phyloP scores from a whole-genome alignment of 2,888 invertebrate genomes.

The Rosalia funebris region DNA sequence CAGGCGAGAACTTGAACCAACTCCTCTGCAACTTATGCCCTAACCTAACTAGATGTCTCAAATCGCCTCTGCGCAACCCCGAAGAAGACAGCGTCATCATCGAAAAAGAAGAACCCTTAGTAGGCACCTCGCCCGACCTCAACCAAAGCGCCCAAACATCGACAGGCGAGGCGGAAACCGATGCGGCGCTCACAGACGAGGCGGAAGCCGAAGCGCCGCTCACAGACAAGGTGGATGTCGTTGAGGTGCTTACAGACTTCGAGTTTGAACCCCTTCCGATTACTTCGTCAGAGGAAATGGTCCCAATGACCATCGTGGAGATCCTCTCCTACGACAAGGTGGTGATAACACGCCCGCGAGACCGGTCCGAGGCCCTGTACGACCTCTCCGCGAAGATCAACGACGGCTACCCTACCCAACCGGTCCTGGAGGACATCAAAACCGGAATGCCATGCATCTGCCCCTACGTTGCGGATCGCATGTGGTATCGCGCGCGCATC shows the following conservation, averaged over 20 bases:
- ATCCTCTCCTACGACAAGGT: conserved; percentile 51
- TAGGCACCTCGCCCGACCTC: too few species aligned
- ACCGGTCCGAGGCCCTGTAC: conserved; percentile 60
- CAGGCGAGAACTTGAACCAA: conserved; percentile 60
- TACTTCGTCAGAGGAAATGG: conserved; percentile 16
- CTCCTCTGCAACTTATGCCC: conserved; percentile 60
- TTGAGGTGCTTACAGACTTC: conserved; percentile 30
- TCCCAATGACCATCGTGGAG: conserved; percentile 60
- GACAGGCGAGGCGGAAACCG: background rate
- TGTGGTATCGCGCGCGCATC: conserved; percentile 80
- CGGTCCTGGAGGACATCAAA: conserved; percentile 63
- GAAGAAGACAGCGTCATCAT: conserved; percentile 36
- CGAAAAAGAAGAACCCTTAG: conserved; percentile 32
- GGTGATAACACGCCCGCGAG: conserved; percentile 41
- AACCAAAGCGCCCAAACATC: too few species aligned
- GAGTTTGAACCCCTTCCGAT: conserved; percentile 22
- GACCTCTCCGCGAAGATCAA: conserved; percentile 68
- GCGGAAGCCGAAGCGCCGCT: too few species aligned
- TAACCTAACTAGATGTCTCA: conserved; percentile 43
- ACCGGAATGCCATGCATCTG: conserved; percentile 72
- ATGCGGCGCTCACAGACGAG: background rate
- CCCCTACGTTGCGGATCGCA: conserved; percentile 69
- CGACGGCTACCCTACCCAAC: conserved; percentile 61
- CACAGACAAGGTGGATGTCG: background rate
- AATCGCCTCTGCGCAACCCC: background rate